Conservation (phyloP, 2,113 vertebrate genomes). For the Crotalus viridis region DNA sequence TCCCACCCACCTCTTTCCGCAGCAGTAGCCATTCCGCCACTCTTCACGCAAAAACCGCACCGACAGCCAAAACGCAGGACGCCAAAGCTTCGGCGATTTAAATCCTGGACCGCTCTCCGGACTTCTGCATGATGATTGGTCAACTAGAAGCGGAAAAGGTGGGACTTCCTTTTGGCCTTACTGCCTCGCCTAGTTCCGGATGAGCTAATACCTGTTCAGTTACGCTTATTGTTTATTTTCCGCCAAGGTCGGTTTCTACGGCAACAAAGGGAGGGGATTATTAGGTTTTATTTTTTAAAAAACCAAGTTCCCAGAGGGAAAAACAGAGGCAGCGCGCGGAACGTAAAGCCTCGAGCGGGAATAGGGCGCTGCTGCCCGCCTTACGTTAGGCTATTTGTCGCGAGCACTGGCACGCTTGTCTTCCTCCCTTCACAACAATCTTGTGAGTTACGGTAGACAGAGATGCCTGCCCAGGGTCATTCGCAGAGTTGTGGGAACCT, state of each 20-base stretch:
- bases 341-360: neutral
- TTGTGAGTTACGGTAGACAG: neutral
- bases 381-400: neutral
- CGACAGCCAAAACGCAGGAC: neutral
- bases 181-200: neutral
- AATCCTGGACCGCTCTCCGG: neutral
- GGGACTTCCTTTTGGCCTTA: neutral
- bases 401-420: neutral
- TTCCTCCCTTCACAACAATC: neutral
- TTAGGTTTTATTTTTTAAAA: neutral
- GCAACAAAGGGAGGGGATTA: neutral
- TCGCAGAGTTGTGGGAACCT: neutral
- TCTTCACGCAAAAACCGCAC: neutral
- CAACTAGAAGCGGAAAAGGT: conserved; percentile 1
- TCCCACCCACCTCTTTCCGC: conserved; percentile 33
- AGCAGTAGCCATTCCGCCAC: conserved; percentile 25
- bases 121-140: neutral
- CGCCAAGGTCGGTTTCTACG: neutral
- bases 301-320: neutral
- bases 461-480: neutral
- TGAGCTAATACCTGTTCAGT: neutral
- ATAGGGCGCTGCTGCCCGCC: neutral
- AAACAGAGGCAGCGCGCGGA: neutral
- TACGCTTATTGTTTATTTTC: neutral
- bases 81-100: accelerated